Percentiles rank a stretch among this genome's conserved stretches.
Conservation (phyloP, 2,888 invertebrate species). For the Eubasilissa splendida region DNA sequence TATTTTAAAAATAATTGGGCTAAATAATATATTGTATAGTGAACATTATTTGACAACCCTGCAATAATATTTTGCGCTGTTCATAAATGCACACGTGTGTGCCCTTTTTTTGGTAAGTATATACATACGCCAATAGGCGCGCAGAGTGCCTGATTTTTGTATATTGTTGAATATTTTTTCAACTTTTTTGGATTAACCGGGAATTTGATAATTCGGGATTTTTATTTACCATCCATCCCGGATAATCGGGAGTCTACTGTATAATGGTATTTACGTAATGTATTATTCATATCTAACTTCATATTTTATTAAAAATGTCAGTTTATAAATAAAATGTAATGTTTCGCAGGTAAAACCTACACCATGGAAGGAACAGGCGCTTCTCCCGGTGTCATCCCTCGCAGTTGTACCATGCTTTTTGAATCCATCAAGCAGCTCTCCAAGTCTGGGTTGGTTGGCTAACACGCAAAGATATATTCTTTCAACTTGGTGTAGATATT, state of each 20-base stretch:
- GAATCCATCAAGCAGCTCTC: conserved; percentile 73
- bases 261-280: background rate
- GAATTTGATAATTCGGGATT: too few relatives aligned
- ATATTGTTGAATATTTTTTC: too few relatives aligned
- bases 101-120: background rate
- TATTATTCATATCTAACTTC: background rate
- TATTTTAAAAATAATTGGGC: too few relatives aligned
- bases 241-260: too few relatives aligned
- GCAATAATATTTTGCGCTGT: too few relatives aligned
- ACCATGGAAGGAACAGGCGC: conserved; percentile 80
- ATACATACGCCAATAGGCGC: background rate
- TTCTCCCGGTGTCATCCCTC: conserved; percentile 77
- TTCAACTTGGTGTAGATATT: too few relatives aligned
- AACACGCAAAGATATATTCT: too few relatives aligned
- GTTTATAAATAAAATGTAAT: background rate
- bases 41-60: too few relatives aligned
- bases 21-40: too few relatives aligned
- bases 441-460: conserved; percentile 73
- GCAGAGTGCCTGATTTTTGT: background rate
- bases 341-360: conserved; percentile 78
- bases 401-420: conserved; percentile 79
- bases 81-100: too few relatives aligned
- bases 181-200: too few relatives aligned
- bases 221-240: too few relatives aligned
- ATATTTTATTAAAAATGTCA: background rate